phyloP scores from a whole-genome alignment of 1,140 invertebrate species.

The Hyles euphorbiae region DNA sequence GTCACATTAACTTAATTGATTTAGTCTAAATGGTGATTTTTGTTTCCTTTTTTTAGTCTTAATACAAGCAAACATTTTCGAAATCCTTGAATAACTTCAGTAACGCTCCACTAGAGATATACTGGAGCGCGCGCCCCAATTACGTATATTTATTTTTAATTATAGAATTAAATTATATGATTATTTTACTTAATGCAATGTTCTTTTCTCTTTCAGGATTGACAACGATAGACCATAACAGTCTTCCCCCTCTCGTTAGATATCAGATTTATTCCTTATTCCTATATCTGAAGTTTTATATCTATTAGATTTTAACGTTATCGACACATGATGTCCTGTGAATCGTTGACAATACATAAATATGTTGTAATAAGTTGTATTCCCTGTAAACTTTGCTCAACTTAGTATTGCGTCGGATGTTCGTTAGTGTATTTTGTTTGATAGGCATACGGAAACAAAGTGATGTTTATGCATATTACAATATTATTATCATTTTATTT shows the following conservation, averaged over 20 bases:
- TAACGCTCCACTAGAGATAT: too few relatives aligned
- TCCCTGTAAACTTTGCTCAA: slow-evolving; percentile 64
- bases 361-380: slow-evolving; percentile 54
- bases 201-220: slow-evolving; percentile 48
- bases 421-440: slow-evolving; percentile 4
- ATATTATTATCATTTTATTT: too few relatives aligned
- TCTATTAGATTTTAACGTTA: slow-evolving; percentile 55
- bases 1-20: too few relatives aligned
- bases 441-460: background rate
- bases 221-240: slow-evolving; percentile 65
- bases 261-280: slow-evolving; percentile 67
- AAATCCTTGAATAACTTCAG: too few relatives aligned
- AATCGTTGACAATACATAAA: slow-evolving; percentile 69
- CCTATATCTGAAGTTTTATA: slow-evolving; percentile 68
- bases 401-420: slow-evolving; percentile 22
- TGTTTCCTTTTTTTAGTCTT: too few relatives aligned
- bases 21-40: too few relatives aligned
- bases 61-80: too few relatives aligned
- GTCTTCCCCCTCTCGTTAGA: slow-evolving; percentile 70
- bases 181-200: too few relatives aligned
- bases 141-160: too few relatives aligned
- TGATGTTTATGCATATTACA: too few relatives aligned
- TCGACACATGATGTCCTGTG: slow-evolving; percentile 52
- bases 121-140: too few relatives aligned
- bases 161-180: too few relatives aligned